Base-by-base conservation (phyloP, 2,888 invertebrate genomes). In the Netelia inedita region DNA sequence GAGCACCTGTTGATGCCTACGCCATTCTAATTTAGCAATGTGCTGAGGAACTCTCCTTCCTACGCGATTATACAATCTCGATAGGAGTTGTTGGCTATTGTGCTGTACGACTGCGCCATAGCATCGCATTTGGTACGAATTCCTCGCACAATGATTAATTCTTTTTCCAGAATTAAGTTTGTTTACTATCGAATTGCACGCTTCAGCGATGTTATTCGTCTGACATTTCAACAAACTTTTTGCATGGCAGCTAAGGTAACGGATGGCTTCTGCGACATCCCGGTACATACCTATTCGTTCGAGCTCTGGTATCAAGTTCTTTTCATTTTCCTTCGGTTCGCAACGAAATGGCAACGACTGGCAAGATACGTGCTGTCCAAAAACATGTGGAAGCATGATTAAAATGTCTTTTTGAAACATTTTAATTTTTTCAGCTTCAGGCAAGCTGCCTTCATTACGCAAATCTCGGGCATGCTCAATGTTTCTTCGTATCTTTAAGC, bases 111-210 rank as follows among this genome's bases (percentile, higher is more conserved):
- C n/a, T n/a, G n/a, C n/a, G n/a, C n/a, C n/a, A n/a, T n/a, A n/a
- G n/a, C n/a, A n/a, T n/a, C n/a, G n/a, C n/a, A n/a, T n/a, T n/a
- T n/a, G n/a, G n/a, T n/a, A n/a, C n/a, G n/a, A n/a, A n/a, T n/a
- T n/a, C n/a, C n/a, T n/a, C n/a, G n/a, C n/a, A n/a, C n/a, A n/a
- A n/a, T n/a, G n/a, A n/a, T n/a, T n/a, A n/a, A n/a, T n/a, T n/a
- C n/a, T n/a, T n/a, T n/a, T n/a, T n/a, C n/a, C n/a, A n/a, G n/a
- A n/a, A n/a, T n/a, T n/a, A n/a, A n/a, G n/a, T n/a, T n/a, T n/a
- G n/a, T n/a, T n/a, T n/a, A n/a, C n/a, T n/a, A n/a, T n/a, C 1
- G 88, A 88, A 14, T 89, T 75, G 80, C 83, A 88, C 75, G 91
- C 85, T 61, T 61, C 87, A 57, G 81, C 86, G 0, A 61, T 19